A percentile compares a stretch with the other conserved stretches of the same genome.
These are phyloP conservation scores for Penaeus monodon DNA, from an alignment of 2,888 invertebrate species.

Conservation along the genomic window DNA sequence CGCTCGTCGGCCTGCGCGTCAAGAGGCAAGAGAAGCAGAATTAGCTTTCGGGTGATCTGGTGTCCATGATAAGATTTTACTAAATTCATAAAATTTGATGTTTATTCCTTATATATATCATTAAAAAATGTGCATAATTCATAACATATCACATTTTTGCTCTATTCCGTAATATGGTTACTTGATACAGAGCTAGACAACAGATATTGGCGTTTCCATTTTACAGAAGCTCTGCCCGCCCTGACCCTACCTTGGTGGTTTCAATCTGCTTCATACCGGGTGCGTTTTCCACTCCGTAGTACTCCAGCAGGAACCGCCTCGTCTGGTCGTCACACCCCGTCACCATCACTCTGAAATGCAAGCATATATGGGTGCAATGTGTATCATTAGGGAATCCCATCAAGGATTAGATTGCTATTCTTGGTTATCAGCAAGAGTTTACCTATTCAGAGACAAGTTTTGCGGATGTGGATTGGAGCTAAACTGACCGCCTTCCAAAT, in stretches of 20 bases:
- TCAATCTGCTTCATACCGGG: constrained; percentile 45
- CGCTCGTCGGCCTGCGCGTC: constrained; percentile 32
- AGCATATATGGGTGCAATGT: too few relatives aligned
- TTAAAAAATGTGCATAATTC: too few relatives aligned
- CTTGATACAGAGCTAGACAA: too few relatives aligned
- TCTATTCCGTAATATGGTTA: too few relatives aligned
- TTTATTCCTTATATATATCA: too few relatives aligned
- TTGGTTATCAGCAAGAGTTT: neutral
- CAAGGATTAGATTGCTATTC: too few relatives aligned
- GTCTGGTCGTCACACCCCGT: constrained; percentile 46
- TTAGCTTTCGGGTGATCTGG: too few relatives aligned
- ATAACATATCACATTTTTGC: too few relatives aligned
- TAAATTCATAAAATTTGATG: too few relatives aligned
- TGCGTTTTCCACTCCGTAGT: constrained; percentile 40
- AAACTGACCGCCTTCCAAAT: constrained; percentile 50
- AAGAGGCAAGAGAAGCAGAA: neutral
- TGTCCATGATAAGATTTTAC: too few relatives aligned
- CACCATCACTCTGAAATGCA: constrained; percentile 42
- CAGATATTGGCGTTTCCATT: neutral
- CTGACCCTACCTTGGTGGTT: constrained; percentile 27
- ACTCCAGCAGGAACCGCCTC: constrained; percentile 31
- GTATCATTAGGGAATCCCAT: too few relatives aligned
- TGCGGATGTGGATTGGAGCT: neutral
- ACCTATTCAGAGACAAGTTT: neutral
- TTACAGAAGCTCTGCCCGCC: neutral